Evolutionary conservation across 2,888 invertebrate species (phyloP), one percentile per base, ranked within the genome.

Genomic region (Melanchra persicariae): DNA sequence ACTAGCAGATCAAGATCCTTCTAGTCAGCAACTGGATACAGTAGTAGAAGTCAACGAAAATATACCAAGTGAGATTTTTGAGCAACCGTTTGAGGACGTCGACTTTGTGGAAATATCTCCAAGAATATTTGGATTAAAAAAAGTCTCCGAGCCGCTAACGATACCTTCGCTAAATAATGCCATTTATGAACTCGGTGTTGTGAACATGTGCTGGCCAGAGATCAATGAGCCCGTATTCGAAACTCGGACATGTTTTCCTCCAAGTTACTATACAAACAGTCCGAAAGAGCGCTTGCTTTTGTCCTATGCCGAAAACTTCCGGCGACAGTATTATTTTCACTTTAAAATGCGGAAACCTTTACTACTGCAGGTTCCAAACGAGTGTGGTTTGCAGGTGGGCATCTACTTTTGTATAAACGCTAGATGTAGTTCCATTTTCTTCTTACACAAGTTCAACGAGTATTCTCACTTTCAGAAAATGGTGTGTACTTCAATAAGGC

Each of bases 401-500:
- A 17, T 15, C 22, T 22, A 22, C 10, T 74, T 58, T 19, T 5
- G 17, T n/a, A 72, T 70, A 87, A 17, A 24, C 30, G 24, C 59
- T 67, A 64, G 66, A 71, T 76, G 69, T 73, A 63, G 30, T n/a
- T 22, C 15, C 40, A 10, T 24, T 54, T 51, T 15, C 12, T 24
- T 43, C 17, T 45, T 5, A 19, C 24, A 57, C 55, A 76, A 3
- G 66, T 2, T 3, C 34, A n/a, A 26, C 15, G 3, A 43, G 22
- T 58, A 19, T 61, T 49, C 12, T 74, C 60, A 68, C 9, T 85
- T 93, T 91, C 91, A 98, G 98, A 99, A 99, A 97, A 98, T 99
- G 96, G 98, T 99, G 52, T 98, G 98, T 84, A 98, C 98, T 9
- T 97, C 98, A 4, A 97, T 99, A 78, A 96, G 98, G 55, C 98